Base-by-base conservation (phyloP, 2,888 invertebrate species). In the Drosophila anomalata region DNA sequence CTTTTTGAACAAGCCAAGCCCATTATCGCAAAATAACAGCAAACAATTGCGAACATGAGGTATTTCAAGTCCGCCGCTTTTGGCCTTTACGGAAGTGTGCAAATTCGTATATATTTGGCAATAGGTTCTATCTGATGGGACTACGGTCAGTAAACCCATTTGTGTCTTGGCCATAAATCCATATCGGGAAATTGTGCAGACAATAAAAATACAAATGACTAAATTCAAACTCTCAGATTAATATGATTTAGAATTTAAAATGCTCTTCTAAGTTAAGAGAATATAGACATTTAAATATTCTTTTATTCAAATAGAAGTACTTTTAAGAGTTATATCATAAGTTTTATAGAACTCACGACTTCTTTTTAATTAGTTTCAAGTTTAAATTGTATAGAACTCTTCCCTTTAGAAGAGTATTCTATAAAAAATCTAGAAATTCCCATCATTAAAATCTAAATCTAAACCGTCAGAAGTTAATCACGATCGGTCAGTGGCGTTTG, bases 61-160 rank as follows among this genome's bases (percentile, higher is more conserved):
- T 56, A 71, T 77, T 85, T 85, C 70, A 85, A 79, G 77, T 85
- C 67, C 52, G 67, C 86, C 79, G 86, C 47, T 36, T 70, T 63
- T 59, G 66, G 59, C 58, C 31, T 59, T 63, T 62, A 48, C 83
- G 86, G 78, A 80, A 84, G 70, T 84, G 77, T 77, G 79, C 82
- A 86, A 82, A 61, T 61, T 48, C 22, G 4, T 22, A 59, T 24
- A 70, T 41, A 60, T 14, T 22, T 52, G 1, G 14, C 31, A 26
- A 3, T 14, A 39, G 29, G 54, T 70, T 52, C 50, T 65, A 36
- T 12, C 20, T 52, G 63, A 61, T 72, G 55, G 73, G 73, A 20
- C 29, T 53, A 58, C 74, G 87, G 88, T 80, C 88, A 80, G 75
- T 87, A 88, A 85, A 88, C 88, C 76, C 70, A 75, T 59, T 79